Percentiles rank a stretch among this genome's conserved stretches.
phyloP scores from a whole-genome alignment of 2,888 invertebrate species.

The Xanthorhoe designata region DNA sequence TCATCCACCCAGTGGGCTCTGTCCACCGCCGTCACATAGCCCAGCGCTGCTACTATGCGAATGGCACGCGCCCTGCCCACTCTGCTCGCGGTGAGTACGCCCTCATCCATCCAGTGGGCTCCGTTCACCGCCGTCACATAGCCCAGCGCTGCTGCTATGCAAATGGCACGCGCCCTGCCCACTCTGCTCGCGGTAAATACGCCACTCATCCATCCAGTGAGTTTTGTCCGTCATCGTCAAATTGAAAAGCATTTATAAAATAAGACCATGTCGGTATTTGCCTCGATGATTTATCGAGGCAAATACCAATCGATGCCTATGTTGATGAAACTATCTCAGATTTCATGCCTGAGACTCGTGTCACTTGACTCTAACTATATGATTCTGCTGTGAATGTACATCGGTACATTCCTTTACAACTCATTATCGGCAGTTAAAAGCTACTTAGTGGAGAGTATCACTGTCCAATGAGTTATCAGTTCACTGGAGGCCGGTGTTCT shows the following conservation, averaged over 20 bases:
- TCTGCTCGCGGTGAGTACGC: conserved; percentile 90
- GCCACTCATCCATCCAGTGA: too few species aligned
- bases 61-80: conserved; percentile 90
- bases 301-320: too few species aligned
- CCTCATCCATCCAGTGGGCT: neutral
- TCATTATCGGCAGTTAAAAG: conserved; percentile 19
- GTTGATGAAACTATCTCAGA: too few species aligned
- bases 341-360: too few species aligned
- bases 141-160: too few species aligned
- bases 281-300: too few species aligned
- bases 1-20: neutral
- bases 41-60: conserved; percentile 91
- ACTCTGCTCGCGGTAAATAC: too few species aligned
- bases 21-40: conserved; percentile 57
- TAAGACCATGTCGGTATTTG: too few species aligned
- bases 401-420: conserved; percentile 3
- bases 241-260: too few species aligned
- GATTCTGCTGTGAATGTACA: neutral
- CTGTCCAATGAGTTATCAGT: conserved; percentile 18
- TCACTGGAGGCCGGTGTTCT: conserved; percentile 15
- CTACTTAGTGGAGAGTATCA: conserved; percentile 9
- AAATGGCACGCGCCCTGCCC: too few species aligned
- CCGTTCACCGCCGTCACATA: too few species aligned
- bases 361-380: neutral
- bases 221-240: too few species aligned